Conservation (phyloP, 1,140 invertebrate genomes). For the Pomacea maculata region DNA sequence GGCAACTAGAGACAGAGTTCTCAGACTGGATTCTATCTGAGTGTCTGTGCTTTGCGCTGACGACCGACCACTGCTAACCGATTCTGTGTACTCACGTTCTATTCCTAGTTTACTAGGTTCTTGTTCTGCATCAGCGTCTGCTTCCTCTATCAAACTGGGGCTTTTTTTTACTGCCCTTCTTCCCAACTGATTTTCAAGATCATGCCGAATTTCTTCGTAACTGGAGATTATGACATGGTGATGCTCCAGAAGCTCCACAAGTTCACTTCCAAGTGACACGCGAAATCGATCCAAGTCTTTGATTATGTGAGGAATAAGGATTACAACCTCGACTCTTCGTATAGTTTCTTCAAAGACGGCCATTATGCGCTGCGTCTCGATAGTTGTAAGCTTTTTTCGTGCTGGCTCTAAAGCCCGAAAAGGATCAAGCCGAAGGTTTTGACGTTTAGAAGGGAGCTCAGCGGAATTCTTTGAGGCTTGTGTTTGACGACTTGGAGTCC, state of each 20-base stretch:
- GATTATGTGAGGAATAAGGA: conserved; percentile 57
- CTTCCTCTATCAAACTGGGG: conserved; percentile 14
- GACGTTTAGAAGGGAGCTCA: conserved; percentile 32
- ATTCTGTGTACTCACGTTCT: conserved; percentile 11
- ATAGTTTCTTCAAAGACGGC: conserved; percentile 63
- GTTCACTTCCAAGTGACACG: conserved; percentile 52
- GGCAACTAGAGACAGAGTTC: conserved; percentile 51
- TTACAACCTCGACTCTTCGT: conserved; percentile 54
- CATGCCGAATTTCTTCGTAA: conserved; percentile 53
- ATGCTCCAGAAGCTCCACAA: conserved; percentile 50
- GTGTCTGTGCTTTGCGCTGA: conserved; percentile 36
- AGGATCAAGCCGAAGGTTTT: conserved; percentile 56
- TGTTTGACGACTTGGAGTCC: conserved; percentile 20
- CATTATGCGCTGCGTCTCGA: conserved; percentile 65
- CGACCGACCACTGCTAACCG: not conserved
- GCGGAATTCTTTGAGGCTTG: conserved; percentile 23
- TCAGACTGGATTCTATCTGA: conserved; percentile 48
- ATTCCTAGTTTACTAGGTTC: conserved; percentile 10
- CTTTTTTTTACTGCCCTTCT: conserved; percentile 26
- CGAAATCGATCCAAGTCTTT: conserved; percentile 56
- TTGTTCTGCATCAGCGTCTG: not conserved
- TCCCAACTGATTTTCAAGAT: conserved; percentile 46
- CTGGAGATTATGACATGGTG: conserved; percentile 51
- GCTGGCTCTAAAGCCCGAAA: conserved; percentile 61
- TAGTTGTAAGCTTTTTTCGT: conserved; percentile 61